These are phyloP conservation scores for Naso thynnoides DNA, from an alignment of 2,797 vertebrate genomes.

Conservation along the genomic window DNA sequence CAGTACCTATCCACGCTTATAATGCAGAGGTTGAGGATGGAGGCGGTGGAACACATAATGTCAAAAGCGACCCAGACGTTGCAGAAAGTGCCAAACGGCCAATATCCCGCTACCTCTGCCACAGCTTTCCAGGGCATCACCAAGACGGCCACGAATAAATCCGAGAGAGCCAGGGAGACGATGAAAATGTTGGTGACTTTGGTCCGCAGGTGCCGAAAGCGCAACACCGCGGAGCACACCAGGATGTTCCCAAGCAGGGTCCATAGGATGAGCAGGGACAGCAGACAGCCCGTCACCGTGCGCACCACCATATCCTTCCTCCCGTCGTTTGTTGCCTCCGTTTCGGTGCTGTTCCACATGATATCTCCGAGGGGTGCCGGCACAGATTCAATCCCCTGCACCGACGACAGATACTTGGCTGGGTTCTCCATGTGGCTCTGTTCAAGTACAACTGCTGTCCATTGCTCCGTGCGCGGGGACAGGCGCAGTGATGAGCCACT, in stretches of 20 bases:
- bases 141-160: constrained; percentile 93
- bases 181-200: constrained; percentile 96
- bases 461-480: constrained; percentile 54
- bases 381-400: constrained; percentile 70
- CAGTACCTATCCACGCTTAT: constrained; percentile 97
- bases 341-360: constrained; percentile 83
- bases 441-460: constrained; percentile 74
- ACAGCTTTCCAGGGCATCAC: constrained; percentile 99
- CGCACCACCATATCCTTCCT: constrained; percentile 76
- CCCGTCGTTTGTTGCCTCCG: constrained; percentile 66
- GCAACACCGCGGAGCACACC: constrained; percentile 92
- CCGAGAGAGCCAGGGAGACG: constrained; percentile 93
- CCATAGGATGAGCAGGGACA: constrained; percentile 92
- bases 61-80: constrained; percentile 96
- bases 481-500: constrained; percentile 59
- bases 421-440: constrained; percentile 79
- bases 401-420: constrained; percentile 80
- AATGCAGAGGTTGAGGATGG: constrained; percentile 95
- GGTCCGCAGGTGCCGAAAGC: constrained; percentile 90
- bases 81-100: constrained; percentile 96
- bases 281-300: constrained; percentile 88
- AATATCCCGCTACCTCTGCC: constrained; percentile 92
- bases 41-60: constrained; percentile 98
- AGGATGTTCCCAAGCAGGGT: constrained; percentile 93
- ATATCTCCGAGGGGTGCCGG: constrained; percentile 73